These are phyloP conservation scores for Pandemis corylana DNA, from an alignment of 2,888 invertebrate species.

Conservation along the genomic window DNA sequence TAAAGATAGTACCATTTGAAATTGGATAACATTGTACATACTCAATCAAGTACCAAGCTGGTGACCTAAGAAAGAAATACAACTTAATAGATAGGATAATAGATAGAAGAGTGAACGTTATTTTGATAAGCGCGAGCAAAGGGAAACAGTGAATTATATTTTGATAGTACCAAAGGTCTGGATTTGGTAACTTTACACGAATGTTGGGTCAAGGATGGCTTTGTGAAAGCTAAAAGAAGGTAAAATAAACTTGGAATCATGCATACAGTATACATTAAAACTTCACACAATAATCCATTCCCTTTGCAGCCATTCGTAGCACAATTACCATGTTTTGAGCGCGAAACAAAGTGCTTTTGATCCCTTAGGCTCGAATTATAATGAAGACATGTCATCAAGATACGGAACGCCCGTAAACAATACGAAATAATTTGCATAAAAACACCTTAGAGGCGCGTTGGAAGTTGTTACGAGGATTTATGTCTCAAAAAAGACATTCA, in stretches of 20 bases:
- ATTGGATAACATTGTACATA: no score
- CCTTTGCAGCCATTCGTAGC: conserved; percentile 4
- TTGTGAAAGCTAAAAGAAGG: conserved; percentile 8
- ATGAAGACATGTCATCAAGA: conserved; percentile 19
- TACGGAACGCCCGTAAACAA: conserved; percentile 11
- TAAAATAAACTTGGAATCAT: background rate
- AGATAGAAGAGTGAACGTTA: background rate
- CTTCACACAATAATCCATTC: background rate
- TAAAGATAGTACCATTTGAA: no score
- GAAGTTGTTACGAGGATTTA: background rate
- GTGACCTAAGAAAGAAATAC: no score
- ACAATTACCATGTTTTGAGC: conserved; percentile 17
- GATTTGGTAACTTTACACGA: conserved; percentile 11
- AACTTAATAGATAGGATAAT: no score
- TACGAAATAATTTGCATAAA: conserved; percentile 15
- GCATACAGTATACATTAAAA: conserved; percentile 11
- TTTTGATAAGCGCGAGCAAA: conserved; percentile 7
- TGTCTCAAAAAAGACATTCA: background rate
- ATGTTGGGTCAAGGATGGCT: background rate
- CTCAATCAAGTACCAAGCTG: no score
- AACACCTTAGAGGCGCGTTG: background rate
- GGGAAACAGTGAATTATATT: conserved; percentile 13
- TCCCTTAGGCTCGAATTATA: conserved; percentile 14
- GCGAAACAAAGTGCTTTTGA: conserved; percentile 14
- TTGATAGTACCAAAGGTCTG: conserved; percentile 10